Conservation (phyloP, 2,797 vertebrate genomes). For the Zenarchopterus dispar region DNA sequence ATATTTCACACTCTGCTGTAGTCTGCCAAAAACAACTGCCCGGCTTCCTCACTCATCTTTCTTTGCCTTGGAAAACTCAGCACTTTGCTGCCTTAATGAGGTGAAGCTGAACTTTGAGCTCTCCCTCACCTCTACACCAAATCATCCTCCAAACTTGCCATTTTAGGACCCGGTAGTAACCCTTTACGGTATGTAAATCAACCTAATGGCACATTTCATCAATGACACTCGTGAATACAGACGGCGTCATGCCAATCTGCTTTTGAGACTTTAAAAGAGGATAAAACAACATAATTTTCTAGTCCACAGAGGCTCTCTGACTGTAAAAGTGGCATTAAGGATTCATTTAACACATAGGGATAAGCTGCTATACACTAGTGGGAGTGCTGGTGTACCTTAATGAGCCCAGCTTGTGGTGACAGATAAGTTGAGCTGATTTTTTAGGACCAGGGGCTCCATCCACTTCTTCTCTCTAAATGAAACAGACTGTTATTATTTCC, state of each 20-base stretch:
- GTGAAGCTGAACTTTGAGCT: constrained; percentile 44
- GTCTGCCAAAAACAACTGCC: constrained; percentile 79
- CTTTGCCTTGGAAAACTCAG: constrained; percentile 51
- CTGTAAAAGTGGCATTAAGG: constrained; percentile 72
- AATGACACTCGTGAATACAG: constrained; percentile 41
- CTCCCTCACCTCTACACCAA: constrained; percentile 55
- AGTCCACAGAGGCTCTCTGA: constrained; percentile 62
- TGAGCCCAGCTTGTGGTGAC: constrained; percentile 73
- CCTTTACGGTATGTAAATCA: constrained; percentile 62
- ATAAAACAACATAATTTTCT: constrained; percentile 19
- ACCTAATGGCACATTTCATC: constrained; percentile 50
- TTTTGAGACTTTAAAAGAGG: constrained; percentile 24
- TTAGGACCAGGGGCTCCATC: constrained; percentile 52
- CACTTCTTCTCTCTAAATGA: constrained; percentile 58
- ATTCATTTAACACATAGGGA: constrained; percentile 72
- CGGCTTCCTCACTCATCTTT: constrained; percentile 71
- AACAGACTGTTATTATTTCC: constrained; percentile 75
- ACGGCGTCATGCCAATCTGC: constrained; percentile 28
- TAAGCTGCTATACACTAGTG: constrained; percentile 64
- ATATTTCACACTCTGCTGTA: constrained; percentile 67
- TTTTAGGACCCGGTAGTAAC: constrained; percentile 44
- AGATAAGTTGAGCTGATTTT: constrained; percentile 68
- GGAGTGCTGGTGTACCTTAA: constrained; percentile 65
- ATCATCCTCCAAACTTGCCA: constrained; percentile 51
- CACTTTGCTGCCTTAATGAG: constrained; percentile 46